phyloP scores from a whole-genome alignment of 2,888 invertebrate genomes.

The Drosophila histrio region DNA sequence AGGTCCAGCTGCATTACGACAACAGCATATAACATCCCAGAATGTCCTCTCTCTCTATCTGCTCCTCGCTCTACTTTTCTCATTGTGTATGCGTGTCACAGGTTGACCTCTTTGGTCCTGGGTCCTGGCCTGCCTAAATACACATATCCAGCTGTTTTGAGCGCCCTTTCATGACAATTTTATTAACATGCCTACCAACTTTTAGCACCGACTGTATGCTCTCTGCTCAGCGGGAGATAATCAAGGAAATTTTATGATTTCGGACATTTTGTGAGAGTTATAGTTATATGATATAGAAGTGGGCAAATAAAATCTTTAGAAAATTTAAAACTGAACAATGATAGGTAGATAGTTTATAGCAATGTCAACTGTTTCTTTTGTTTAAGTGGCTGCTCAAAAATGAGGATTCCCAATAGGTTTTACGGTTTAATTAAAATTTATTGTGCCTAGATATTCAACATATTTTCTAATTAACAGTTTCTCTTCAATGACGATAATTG shows the following conservation, averaged over 20 bases:
- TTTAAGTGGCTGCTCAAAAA: too few species aligned
- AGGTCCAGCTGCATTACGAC: conserved; percentile 43
- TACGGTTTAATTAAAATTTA: too few species aligned
- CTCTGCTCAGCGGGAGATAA: conserved; percentile 4
- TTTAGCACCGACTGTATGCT: conserved; percentile 25
- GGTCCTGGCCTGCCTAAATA: conserved; percentile 31
- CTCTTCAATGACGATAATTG: too few species aligned
- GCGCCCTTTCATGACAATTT: conserved; percentile 79
- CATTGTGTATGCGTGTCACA: conserved; percentile 65
- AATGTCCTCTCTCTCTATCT: conserved; percentile 15
- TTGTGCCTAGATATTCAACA: too few species aligned
- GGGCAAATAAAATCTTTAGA: not conserved
- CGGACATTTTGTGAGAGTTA: conserved; percentile 1
- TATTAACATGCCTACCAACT: conserved; percentile 73
- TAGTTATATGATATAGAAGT: not conserved
- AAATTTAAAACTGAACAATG: not conserved
- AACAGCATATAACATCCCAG: conserved; percentile 29
- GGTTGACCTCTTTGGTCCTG: conserved; percentile 45
- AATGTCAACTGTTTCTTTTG: too few species aligned
- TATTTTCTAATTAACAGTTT: too few species aligned
- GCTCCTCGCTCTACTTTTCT: conserved; percentile 4
- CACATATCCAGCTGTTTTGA: conserved; percentile 70
- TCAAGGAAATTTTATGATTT: conserved; percentile 1
- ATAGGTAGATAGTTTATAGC: too few species aligned
- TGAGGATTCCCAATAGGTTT: too few species aligned